Percentiles rank a stretch among this genome's conserved stretches.
phyloP scores from a whole-genome alignment of 2,797 vertebrate genomes.

The Acestrorhynchus altus region DNA sequence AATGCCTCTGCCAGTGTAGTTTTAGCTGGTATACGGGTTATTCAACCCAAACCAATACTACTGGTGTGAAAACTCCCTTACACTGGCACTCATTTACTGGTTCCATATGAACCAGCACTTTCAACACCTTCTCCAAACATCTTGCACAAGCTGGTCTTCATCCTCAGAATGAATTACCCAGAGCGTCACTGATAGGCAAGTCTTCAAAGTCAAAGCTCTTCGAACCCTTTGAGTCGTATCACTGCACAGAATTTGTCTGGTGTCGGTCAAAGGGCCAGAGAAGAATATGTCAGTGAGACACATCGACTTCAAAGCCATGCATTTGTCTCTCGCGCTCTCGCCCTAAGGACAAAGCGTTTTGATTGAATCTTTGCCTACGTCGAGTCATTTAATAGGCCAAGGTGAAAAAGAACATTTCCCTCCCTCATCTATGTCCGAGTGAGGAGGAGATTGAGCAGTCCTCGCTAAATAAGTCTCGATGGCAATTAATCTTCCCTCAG shows the following conservation, averaged over 20 bases:
- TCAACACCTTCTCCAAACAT: no score
- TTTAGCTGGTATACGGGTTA: no score
- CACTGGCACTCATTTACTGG: no score
- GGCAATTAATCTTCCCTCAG: constrained; percentile 63
- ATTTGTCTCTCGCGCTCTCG: constrained; percentile 4
- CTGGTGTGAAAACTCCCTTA: no score
- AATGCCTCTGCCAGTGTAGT: no score
- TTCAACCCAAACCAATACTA: no score
- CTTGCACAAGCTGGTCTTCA: background rate
- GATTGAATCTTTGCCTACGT: constrained; percentile 70
- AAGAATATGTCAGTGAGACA: constrained; percentile 18
- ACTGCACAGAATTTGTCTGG: background rate
- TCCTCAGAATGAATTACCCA: no score
- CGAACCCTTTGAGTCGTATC: background rate
- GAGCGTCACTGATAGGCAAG: background rate
- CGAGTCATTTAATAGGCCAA: constrained; percentile 72
- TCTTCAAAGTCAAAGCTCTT: background rate
- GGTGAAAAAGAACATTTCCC: constrained; percentile 74
- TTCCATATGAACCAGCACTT: no score
- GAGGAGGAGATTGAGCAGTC: constrained; percentile 58
- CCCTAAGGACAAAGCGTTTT: constrained; percentile 58
- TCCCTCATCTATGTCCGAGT: constrained; percentile 62
- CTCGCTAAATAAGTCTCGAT: constrained; percentile 57
- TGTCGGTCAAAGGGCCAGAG: background rate
- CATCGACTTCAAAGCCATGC: constrained; percentile 3